A percentile compares a stretch with the other conserved stretches of the same genome.
phyloP scores from a whole-genome alignment of 2,797 vertebrate species.

The Siniperca obscura region DNA sequence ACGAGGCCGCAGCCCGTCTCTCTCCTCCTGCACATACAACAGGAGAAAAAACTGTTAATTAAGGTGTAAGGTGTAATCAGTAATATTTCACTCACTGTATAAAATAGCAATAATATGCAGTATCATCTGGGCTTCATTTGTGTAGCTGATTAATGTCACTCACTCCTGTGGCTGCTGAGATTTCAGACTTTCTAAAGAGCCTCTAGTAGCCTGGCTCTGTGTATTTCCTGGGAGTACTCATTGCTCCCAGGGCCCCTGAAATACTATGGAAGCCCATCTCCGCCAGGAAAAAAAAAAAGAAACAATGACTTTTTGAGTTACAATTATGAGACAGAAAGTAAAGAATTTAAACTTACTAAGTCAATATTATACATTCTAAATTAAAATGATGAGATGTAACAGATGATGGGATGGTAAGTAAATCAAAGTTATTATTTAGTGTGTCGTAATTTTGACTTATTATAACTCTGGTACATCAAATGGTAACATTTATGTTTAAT shows the following conservation, averaged over 20 bases:
- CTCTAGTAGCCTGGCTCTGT: not conserved
- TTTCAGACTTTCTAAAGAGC: not conserved
- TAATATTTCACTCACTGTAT: not conserved
- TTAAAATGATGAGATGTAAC: too few relatives aligned
- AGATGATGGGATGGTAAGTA: too few relatives aligned
- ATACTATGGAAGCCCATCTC: not conserved
- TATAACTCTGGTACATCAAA: too few relatives aligned
- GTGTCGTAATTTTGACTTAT: too few relatives aligned
- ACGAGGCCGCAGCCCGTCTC: slow-evolving; percentile 85
- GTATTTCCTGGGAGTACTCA: not conserved
- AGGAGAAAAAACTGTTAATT: not conserved
- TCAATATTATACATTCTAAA: too few relatives aligned
- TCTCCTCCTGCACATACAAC: slow-evolving; percentile 64
- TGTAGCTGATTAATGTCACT: not conserved
- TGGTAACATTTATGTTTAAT: too few relatives aligned
- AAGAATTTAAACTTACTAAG: too few relatives aligned
- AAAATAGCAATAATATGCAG: not conserved
- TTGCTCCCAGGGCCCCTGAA: not conserved
- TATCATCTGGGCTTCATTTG: not conserved
- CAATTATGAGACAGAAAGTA: too few relatives aligned
- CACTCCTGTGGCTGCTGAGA: not conserved
- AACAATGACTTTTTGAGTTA: too few relatives aligned
- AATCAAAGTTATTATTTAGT: too few relatives aligned
- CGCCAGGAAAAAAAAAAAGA: too few relatives aligned
- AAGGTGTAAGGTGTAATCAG: not conserved